Conservation (phyloP, 2,888 invertebrate species). For the Podabrus alpinus region DNA sequence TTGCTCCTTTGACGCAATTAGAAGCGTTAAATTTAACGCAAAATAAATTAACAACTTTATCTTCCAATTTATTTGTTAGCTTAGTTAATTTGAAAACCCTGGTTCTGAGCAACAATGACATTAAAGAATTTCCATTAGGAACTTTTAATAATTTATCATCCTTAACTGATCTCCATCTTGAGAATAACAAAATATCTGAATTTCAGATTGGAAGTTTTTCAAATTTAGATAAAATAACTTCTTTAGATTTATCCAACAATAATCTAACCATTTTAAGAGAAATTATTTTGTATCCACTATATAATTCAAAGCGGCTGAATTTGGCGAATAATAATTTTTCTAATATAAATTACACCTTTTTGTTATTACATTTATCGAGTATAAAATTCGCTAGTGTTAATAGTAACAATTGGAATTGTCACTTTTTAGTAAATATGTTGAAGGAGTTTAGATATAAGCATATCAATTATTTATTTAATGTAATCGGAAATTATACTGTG, state of each 20-base stretch:
- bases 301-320: neutral
- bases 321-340: neutral
- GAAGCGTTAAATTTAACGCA: neutral
- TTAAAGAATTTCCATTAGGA: neutral
- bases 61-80: neutral
- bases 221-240: neutral
- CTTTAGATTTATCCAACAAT: constrained; percentile 6
- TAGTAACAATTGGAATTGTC: neutral
- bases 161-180: neutral
- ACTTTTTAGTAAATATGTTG: neutral
- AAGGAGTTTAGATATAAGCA: neutral
- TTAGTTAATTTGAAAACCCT: neutral
- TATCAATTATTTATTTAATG: neutral
- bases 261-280: neutral
- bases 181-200: neutral
- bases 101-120: neutral
- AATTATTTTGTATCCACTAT: neutral
- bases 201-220: constrained; percentile 4
- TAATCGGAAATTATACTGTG: neutral
- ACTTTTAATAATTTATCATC: neutral
- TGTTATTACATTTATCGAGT: neutral
- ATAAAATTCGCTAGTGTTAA: neutral
- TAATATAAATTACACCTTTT: neutral
- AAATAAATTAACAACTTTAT: neutral
- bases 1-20: neutral